These are phyloP conservation scores for Engystomops pustulosus DNA, from an alignment of 2,113 vertebrate genomes.

Conservation along the genomic window DNA sequence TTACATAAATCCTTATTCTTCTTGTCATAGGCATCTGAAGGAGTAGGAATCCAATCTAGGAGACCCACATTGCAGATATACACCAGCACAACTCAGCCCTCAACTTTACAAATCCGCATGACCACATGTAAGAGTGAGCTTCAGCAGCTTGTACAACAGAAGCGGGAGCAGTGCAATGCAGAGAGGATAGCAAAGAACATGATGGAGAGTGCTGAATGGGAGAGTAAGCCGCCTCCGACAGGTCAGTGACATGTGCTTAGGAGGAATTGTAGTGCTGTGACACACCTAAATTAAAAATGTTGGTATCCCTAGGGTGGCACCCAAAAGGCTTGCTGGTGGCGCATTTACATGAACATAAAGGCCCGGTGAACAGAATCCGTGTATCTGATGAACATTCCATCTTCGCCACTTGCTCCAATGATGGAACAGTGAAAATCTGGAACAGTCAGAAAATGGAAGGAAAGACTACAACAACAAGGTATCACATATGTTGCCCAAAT, in stretches of 20 bases:
- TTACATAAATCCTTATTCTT: background rate
- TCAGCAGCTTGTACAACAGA: constrained; percentile 94
- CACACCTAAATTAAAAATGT: background rate
- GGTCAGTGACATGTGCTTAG: no score
- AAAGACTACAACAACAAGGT: constrained; percentile 97
- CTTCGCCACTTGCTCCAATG: constrained; percentile 96
- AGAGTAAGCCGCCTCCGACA: constrained; percentile 91
- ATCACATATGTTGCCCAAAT: constrained; percentile 3
- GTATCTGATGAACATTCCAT: constrained; percentile 96
- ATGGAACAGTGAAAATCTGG: constrained; percentile 97
- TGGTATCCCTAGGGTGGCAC: constrained; percentile 83
- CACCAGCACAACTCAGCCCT: constrained; percentile 71
- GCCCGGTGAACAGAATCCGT: constrained; percentile 90
- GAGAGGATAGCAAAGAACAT: constrained; percentile 95
- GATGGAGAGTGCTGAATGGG: constrained; percentile 98
- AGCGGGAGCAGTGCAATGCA: constrained; percentile 91
- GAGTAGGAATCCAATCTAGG: constrained; percentile 71
- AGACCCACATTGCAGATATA: constrained; percentile 77
- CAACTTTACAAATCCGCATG: constrained; percentile 86
- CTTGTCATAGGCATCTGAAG: constrained; percentile 78
- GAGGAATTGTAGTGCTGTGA: no score
- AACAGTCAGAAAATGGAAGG: constrained; percentile 99
- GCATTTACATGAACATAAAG: constrained; percentile 97
- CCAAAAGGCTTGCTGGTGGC: constrained; percentile 94
- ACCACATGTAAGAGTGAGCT: constrained; percentile 93